Percentiles rank a stretch among this genome's conserved stretches.
These are phyloP conservation scores for Rhodophaea formosa DNA, from an alignment of 2,888 invertebrate genomes.

Conservation along the genomic window DNA sequence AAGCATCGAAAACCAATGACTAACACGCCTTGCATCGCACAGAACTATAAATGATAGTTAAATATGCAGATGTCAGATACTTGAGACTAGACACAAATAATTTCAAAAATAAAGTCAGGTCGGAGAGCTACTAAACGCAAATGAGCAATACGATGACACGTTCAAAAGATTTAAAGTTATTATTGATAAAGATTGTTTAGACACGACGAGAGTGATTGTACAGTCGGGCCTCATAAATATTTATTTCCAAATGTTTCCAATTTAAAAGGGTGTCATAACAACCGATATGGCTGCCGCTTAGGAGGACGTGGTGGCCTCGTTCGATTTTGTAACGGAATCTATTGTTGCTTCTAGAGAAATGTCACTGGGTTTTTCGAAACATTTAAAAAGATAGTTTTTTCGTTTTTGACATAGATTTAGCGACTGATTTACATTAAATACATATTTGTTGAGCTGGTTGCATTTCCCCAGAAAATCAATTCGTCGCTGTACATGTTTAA, in stretches of 20 bases:
- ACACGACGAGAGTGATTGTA: conserved; percentile 10
- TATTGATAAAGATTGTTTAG: conserved; percentile 10
- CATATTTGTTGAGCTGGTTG: background rate
- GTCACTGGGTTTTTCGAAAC: conserved; percentile 14
- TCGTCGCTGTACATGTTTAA: too few relatives aligned
- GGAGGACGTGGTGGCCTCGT: conserved; percentile 16
- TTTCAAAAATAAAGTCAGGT: background rate
- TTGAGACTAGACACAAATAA: too few relatives aligned
- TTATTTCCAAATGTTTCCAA: conserved; percentile 17
- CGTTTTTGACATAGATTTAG: conserved; percentile 6
- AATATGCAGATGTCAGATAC: too few relatives aligned
- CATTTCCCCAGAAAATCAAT: background rate
- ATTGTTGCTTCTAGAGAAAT: conserved; percentile 13
- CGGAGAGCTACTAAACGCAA: background rate
- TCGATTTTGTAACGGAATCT: conserved; percentile 15
- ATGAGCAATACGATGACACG: background rate
- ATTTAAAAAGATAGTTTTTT: conserved; percentile 8
- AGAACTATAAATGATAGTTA: too few relatives aligned
- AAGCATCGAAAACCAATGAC: too few relatives aligned
- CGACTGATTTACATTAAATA: background rate
- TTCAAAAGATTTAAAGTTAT: background rate
- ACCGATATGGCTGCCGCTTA: conserved; percentile 10
- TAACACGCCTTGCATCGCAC: too few relatives aligned
- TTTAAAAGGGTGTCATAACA: conserved; percentile 19
- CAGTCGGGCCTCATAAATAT: conserved; percentile 13